phyloP scores from a whole-genome alignment of 1,140 invertebrate species.

The Centruroides vittatus region DNA sequence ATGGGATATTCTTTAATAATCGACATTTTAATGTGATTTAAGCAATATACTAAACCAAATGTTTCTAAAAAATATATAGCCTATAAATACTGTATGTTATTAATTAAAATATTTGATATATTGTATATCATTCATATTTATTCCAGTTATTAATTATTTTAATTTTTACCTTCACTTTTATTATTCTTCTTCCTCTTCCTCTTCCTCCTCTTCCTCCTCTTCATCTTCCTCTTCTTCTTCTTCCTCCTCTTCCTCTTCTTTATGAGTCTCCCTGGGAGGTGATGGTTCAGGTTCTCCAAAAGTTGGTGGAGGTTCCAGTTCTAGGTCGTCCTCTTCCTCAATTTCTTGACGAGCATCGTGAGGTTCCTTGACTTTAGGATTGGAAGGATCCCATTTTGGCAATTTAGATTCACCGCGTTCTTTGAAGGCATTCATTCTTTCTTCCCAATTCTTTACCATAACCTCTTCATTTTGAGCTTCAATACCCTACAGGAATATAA shows the following conservation, averaged over 20 bases:
- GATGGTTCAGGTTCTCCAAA: not conserved
- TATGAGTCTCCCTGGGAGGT: not conserved
- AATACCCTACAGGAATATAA: slow-evolving; percentile 15
- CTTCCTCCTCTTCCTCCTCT: slow-evolving; percentile 9
- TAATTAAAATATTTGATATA: too few species aligned
- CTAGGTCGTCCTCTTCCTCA: slow-evolving; percentile 11
- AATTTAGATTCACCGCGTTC: slow-evolving; percentile 14
- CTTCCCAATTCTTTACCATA: slow-evolving; percentile 19
- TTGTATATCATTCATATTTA: too few species aligned
- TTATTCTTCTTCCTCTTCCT: slow-evolving; percentile 6
- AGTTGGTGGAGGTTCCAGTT: not conserved
- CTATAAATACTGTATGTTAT: too few species aligned
- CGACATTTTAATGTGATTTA: too few species aligned
- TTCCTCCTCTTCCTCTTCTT: slow-evolving; percentile 5
- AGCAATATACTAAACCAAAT: too few species aligned
- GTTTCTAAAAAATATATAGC: too few species aligned
- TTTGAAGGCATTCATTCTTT: slow-evolving; percentile 19
- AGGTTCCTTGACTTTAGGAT: slow-evolving; percentile 20
- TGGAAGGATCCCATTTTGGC: slow-evolving; percentile 19
- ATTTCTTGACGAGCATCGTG: slow-evolving; percentile 9
- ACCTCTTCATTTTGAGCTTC: slow-evolving; percentile 15
- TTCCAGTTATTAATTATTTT: too few species aligned
- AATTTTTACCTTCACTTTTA: too few species aligned
- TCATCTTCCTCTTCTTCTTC: slow-evolving; percentile 3
- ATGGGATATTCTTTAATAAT: too few species aligned